Evolutionary conservation across 2,797 vertebrate genomes (phyloP).

Genomic region (Cuniculus paca): DNA sequence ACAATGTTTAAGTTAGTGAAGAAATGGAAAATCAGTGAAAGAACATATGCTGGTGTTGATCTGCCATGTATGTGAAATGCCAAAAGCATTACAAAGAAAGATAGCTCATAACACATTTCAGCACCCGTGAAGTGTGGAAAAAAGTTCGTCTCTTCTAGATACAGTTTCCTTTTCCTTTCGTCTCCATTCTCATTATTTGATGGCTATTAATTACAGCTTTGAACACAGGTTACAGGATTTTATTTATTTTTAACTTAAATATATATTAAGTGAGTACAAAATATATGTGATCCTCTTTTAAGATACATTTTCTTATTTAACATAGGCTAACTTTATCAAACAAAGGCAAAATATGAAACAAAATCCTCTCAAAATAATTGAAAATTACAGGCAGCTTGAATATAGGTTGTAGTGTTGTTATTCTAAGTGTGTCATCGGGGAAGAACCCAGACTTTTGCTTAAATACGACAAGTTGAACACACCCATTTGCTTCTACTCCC

Average conservation of each 20-base stretch:
- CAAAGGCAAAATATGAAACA: not conserved
- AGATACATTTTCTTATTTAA: not conserved
- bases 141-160: not conserved
- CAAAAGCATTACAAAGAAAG: slow-evolving; percentile 74
- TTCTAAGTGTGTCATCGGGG: not conserved
- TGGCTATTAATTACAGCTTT: not conserved
- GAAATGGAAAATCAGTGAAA: slow-evolving; percentile 77
- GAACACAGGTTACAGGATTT: not conserved
- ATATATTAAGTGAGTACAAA: slow-evolving; percentile 26
- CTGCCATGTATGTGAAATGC: slow-evolving; percentile 24
- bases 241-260: slow-evolving; percentile 17
- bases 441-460: not conserved
- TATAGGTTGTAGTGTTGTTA: not conserved
- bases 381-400: slow-evolving; percentile 7
- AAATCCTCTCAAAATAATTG: not conserved
- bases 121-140: not conserved
- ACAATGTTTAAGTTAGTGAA: slow-evolving; percentile 80
- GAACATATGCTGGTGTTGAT: slow-evolving; percentile 62
- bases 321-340: not conserved
- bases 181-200: slow-evolving; percentile 31
- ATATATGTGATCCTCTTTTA: not conserved
- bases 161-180: slow-evolving; percentile 4
- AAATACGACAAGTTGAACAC: not conserved
- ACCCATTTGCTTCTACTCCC: not conserved
- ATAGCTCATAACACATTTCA: slow-evolving; percentile 45